phyloP scores from a whole-genome alignment of 2,113 vertebrate genomes.

The Sphaerodactylus townsendi region DNA sequence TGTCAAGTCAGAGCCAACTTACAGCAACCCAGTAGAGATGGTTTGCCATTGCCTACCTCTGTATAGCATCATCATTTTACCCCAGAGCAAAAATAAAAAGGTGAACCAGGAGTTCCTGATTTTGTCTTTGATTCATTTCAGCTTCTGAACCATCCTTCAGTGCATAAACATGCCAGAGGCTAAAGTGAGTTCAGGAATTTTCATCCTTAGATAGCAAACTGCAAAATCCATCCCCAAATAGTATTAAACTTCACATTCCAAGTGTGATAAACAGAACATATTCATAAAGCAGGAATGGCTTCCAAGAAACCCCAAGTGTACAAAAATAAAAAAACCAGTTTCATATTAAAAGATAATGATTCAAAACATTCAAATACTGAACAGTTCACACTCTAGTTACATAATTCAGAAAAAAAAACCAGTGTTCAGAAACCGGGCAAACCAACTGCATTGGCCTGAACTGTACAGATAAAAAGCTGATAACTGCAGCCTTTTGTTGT shows the following conservation, averaged over 20 bases:
- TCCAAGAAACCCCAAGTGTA: conserved; percentile 66
- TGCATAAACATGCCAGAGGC: neutral
- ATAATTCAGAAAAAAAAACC: conserved; percentile 35
- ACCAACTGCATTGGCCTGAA: conserved; percentile 36
- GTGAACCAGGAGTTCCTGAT: neutral
- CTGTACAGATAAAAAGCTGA: conserved; percentile 31
- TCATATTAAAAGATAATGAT: conserved; percentile 68
- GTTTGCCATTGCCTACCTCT: no score
- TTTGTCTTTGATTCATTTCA: conserved; percentile 57
- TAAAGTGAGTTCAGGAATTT: neutral
- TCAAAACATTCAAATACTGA: conserved; percentile 64
- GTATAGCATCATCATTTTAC: neutral
- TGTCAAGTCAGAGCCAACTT: no score
- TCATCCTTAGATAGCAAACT: neutral
- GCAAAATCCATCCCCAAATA: neutral
- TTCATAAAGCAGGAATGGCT: conserved; percentile 45
- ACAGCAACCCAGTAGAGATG: no score
- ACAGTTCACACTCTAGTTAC: conserved; percentile 67
- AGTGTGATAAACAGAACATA: neutral
- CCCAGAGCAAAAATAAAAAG: neutral
- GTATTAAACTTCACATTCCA: neutral
- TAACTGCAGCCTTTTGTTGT: conserved; percentile 45
- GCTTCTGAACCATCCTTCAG: neutral
- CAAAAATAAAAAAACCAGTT: conserved; percentile 69
- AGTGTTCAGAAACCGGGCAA: conserved; percentile 48